Conservation (phyloP, 2,797 vertebrate genomes). For the Oryzias dopingdopingensis region DNA sequence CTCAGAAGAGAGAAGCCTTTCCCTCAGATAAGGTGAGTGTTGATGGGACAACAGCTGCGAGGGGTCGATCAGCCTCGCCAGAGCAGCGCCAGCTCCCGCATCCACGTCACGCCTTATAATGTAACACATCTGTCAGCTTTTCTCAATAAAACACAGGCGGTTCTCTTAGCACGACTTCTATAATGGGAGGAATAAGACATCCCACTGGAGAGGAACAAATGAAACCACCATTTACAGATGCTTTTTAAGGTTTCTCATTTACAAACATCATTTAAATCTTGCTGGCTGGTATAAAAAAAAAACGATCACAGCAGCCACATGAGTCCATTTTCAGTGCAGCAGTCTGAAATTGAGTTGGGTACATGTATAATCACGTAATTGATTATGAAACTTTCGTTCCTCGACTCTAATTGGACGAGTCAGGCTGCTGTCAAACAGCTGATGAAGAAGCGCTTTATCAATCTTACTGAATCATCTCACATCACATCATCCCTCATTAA, state of each 20-base stretch:
- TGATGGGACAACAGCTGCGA: conserved; percentile 67
- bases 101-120: conserved; percentile 57
- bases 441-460: conserved; percentile 22
- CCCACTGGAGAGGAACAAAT: conserved; percentile 11
- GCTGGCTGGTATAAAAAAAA: background rate
- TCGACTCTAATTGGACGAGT: conserved; percentile 38
- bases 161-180: conserved; percentile 46
- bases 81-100: conserved; percentile 22
- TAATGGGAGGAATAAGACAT: conserved; percentile 26
- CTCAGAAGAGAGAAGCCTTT: conserved; percentile 21
- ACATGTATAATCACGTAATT: conserved; percentile 37
- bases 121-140: conserved; percentile 68
- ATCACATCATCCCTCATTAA: too few species aligned
- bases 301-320: conserved; percentile 6
- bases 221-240: background rate
- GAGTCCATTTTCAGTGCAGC: conserved; percentile 12
- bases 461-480: too few species aligned
- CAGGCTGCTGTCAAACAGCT: conserved; percentile 28
- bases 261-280: background rate
- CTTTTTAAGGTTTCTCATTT: background rate
- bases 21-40: conserved; percentile 38
- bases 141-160: conserved; percentile 52
- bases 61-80: conserved; percentile 35
- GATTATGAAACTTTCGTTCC: conserved; percentile 13
- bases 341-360: conserved; percentile 24